phyloP scores from a whole-genome alignment of 2,113 vertebrate genomes.

The Stigmatopora argus region DNA sequence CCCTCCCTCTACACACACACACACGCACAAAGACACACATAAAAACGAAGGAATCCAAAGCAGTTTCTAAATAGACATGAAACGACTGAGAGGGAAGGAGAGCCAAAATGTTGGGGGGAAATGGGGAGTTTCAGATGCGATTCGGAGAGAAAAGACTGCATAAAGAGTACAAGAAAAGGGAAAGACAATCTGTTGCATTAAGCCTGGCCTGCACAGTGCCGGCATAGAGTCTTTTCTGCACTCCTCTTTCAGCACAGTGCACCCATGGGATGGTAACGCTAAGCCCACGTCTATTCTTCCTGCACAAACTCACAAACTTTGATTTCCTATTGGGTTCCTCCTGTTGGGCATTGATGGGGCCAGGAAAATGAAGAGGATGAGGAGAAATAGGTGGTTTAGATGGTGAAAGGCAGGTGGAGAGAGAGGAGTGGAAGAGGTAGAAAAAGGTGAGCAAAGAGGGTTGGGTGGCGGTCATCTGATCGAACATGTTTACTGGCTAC shows the following conservation, averaged over 20 bases:
- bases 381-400: constrained; percentile 11
- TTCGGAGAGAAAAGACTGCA: constrained; percentile 38
- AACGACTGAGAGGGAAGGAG: constrained; percentile 13
- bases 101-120: constrained; percentile 19
- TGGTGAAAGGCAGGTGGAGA: background rate
- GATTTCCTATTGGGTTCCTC: constrained; percentile 99
- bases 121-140: constrained; percentile 19
- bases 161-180: constrained; percentile 56
- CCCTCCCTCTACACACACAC: background rate
- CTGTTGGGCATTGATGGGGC: constrained; percentile 80
- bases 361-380: constrained; percentile 37
- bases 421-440: constrained; percentile 8
- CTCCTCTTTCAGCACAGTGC: constrained; percentile 95
- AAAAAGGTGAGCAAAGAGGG: constrained; percentile 21
- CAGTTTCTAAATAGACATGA: background rate
- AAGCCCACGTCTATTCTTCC: constrained; percentile 92
- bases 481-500: background rate
- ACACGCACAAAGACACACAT: background rate
- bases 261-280: constrained; percentile 96
- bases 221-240: constrained; percentile 80
- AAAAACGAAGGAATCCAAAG: background rate
- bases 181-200: constrained; percentile 98
- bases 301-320: constrained; percentile 90
- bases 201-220: constrained; percentile 81
- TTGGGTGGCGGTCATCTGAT: constrained; percentile 1